A percentile compares a stretch with the other conserved stretches of the same genome.
phyloP scores from a whole-genome alignment of 2,113 vertebrate species.

The Ciconia boyciana region DNA sequence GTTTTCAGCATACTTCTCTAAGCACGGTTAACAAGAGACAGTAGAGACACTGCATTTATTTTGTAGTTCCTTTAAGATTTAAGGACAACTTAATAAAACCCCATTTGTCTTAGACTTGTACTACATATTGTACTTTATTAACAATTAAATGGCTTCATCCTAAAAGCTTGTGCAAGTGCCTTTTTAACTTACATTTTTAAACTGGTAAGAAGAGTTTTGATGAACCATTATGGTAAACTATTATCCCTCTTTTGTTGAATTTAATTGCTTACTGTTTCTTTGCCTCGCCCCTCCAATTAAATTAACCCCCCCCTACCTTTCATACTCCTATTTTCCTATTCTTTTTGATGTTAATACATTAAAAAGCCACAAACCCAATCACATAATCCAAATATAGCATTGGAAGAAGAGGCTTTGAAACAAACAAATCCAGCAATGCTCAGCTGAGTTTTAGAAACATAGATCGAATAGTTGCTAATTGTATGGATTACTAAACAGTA shows the following conservation, averaged over 20 bases:
- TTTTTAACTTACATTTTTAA: constrained; percentile 1
- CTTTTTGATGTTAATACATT: neutral
- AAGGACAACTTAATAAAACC: neutral
- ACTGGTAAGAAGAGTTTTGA: neutral
- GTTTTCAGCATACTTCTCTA: neutral
- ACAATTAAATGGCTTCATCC: constrained; percentile 22
- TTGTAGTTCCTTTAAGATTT: neutral
- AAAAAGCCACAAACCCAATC: neutral
- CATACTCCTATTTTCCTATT: neutral
- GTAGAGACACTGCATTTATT: neutral
- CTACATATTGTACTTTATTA: neutral
- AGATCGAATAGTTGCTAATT: neutral
- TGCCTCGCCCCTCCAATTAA: neutral
- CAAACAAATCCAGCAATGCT: neutral
- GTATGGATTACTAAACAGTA: neutral
- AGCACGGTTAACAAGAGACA: neutral
- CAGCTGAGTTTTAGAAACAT: neutral
- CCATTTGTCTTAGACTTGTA: constrained; percentile 1
- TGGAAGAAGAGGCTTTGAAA: neutral
- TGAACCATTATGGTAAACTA: constrained; percentile 14
- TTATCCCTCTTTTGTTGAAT: neutral
- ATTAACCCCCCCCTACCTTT: neutral
- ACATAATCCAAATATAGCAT: neutral
- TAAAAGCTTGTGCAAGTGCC: neutral
- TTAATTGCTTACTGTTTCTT: constrained; percentile 14